Percentiles rank a stretch among this genome's conserved stretches.
Evolutionary conservation across 2,797 vertebrate species (phyloP).

Genomic region (Danio kyathit): DNA sequence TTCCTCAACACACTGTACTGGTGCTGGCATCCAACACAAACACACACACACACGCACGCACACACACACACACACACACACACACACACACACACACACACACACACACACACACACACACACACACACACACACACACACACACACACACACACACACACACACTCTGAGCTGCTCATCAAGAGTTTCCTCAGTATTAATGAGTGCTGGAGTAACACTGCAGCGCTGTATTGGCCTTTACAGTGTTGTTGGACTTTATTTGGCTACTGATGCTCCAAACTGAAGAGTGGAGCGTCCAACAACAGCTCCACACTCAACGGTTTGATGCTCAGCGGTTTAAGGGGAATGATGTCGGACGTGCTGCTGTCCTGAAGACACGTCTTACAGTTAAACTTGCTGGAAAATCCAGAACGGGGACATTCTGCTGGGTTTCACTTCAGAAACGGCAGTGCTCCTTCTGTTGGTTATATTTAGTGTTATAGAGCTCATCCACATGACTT

Average conservation of each 20-base stretch:
- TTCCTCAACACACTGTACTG: constrained; percentile 14
- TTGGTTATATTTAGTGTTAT: no score
- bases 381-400: background rate
- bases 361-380: constrained; percentile 14
- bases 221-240: constrained; percentile 67
- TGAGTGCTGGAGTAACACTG: constrained; percentile 70
- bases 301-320: constrained; percentile 58
- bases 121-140: constrained; percentile 46
- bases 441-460: no score
- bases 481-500: no score
- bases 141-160: no score
- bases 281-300: constrained; percentile 43
- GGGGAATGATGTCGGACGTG: background rate
- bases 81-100: no score
- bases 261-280: constrained; percentile 50
- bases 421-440: background rate
- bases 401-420: constrained; percentile 5
- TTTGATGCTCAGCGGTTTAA: no score
- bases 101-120: constrained; percentile 38
- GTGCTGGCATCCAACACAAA: constrained; percentile 50
- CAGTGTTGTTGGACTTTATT: constrained; percentile 54
- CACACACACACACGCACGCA: background rate
- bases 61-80: no score
- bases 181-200: constrained; percentile 59
- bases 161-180: no score